Base-by-base conservation (phyloP, 2,113 vertebrate genomes). In the Salminus brasiliensis region DNA sequence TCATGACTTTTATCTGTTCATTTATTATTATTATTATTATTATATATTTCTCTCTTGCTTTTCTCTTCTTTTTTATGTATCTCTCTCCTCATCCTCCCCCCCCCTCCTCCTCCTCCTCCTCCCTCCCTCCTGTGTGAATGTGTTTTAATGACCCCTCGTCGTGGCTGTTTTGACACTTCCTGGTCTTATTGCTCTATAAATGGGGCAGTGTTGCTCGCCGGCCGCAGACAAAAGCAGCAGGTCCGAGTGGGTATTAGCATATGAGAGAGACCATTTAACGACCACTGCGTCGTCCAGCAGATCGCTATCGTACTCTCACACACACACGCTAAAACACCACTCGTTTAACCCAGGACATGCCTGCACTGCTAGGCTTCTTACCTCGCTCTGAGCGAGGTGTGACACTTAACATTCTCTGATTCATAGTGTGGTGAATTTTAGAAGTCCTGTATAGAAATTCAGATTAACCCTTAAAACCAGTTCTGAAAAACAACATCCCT, bases 171-270 rank as follows among this genome's bases (percentile, higher is more conserved):
- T 81, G 95, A 95, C 95, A 94, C 95, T 96, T 96, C 94, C 95
- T 95, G 94, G 92, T 91, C 92, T 94, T 93, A 93, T 94, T 94
- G 76, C 83, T 94, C 93, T 90, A 94, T 96, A 95, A 93, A 92
- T 92, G 90, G 94, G 92, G 93, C 94, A 92, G 93, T 39, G 78
- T 36, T 18, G 88, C 90, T 92, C 94, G 94, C 93, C 92, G 93
- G 93, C 94, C 92, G 90, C 63, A 87, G 94, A 95, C 95, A 95
- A 95, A 95, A 49, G 53, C 79, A 74, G 63, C 49, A 57, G 15
- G 30, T 59, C 34, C 66, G 62, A 59, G 39, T 32, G 1, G 23
- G 39, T 39, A 81, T 84, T 81, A 74, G 47, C 83, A 78, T 78
- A 76, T 65, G 72, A 79, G 76, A 82, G 72, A 72, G 60, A 25